Conservation (phyloP, 2,888 invertebrate genomes). For the Stictocephala bisonia region DNA sequence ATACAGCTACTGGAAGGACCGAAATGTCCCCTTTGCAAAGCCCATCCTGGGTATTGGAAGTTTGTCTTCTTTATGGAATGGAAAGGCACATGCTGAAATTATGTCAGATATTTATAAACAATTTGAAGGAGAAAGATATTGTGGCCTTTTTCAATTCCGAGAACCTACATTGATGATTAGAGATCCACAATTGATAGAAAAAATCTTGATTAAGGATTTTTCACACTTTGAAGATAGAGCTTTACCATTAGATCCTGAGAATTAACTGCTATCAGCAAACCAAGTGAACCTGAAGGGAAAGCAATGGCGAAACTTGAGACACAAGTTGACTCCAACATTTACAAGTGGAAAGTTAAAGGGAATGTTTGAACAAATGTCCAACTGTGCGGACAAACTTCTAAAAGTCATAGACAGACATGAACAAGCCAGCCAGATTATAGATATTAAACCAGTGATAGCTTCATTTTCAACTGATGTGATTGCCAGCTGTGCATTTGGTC, state of each 20-base stretch:
- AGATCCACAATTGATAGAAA: constrained; percentile 28
- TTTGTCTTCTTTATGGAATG: constrained; percentile 4
- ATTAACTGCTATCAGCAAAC: constrained; percentile 38
- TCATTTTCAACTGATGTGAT: constrained; percentile 60
- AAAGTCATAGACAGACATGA: too few species aligned
- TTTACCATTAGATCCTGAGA: constrained; percentile 14
- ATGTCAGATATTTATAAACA: constrained; percentile 33
- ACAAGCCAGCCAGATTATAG: too few species aligned
- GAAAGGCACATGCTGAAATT: not conserved
- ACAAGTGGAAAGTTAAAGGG: constrained; percentile 67
- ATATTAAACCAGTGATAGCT: constrained; percentile 57
- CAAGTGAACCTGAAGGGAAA: constrained; percentile 62
- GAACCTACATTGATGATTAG: constrained; percentile 15
- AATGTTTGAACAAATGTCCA: constrained; percentile 64
- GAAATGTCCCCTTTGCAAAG: constrained; percentile 6
- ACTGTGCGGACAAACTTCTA: constrained; percentile 60
- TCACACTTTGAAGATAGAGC: constrained; percentile 34
- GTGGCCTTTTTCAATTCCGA: constrained; percentile 28
- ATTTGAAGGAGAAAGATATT: constrained; percentile 6
- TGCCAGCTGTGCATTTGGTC: constrained; percentile 60
- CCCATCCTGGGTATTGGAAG: constrained; percentile 72
- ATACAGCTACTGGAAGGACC: constrained; percentile 19
- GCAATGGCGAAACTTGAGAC: constrained; percentile 66
- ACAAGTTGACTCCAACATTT: constrained; percentile 66
- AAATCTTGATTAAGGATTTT: constrained; percentile 39